Base-by-base conservation (phyloP, 2,888 invertebrate species). In the Margaritifera margaritifera region DNA sequence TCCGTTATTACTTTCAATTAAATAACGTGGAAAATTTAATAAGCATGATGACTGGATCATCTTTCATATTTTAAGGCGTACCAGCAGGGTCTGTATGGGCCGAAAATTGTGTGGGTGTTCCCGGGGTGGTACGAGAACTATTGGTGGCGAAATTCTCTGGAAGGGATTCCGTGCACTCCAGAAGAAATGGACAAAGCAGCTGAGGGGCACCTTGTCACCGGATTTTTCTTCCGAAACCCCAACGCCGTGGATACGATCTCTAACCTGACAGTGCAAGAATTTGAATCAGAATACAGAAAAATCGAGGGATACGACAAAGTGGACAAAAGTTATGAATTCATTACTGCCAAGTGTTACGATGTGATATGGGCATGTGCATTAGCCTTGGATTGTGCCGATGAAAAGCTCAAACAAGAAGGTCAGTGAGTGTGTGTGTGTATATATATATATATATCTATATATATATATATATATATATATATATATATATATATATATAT, bases 291-390 rank as follows among this genome's bases (percentile, higher is more conserved):
- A 42, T 42, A 42, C 11, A 42, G 8, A 42, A 42, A 42, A 42
- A 42, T 11, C 1, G 11, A 11, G 11, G 42, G 42, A 42, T 42
- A 42, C 42, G 42, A 42, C 42, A 11, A 42, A 42, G 15, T 42
- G 11, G 42, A 42, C 42, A 42, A 42, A 42, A 42, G 11, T 11
- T 42, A 42, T 2, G 42, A 64, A 42, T 22, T n/a, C 20, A 27
- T 65, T 27, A 51, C 31, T 31, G 27, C 59, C 18, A 58, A 53
- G 25, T 60, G 69, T 24, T 69, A 65, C 52, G 71, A 71, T 50
- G 55, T 56, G 2, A 22, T 64, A 4, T 71, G 71, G 71, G 71
- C 61, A 11, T 52, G 57, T 6, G 64, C 63, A 8, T 24, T 71
- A 4, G 62, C 68, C 2, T 50, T 71, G 24, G 61, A 71, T 55